Base-by-base conservation (phyloP, 2,113 vertebrate genomes). In the Pteronura brasiliensis region DNA sequence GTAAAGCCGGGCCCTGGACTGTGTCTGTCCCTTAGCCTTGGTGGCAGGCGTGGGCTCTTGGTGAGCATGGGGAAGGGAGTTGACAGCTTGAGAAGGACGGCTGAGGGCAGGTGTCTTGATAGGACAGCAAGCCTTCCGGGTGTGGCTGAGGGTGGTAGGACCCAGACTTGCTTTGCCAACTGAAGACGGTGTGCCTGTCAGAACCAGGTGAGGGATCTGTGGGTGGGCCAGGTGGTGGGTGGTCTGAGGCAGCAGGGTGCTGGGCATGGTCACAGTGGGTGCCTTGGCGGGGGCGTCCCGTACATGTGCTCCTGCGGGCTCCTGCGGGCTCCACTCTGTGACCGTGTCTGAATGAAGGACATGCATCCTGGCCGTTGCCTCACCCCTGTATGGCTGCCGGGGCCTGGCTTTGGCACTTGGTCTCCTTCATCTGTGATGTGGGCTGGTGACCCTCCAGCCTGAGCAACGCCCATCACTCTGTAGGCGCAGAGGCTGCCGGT, bases 191-290 rank as follows among this genome's bases (percentile, higher is more conserved):
- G 17, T 11, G 1, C 17, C 5, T 36, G 4, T 85, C 4, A 82
- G 72, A 74, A 21, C 14, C 20, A 36, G 8, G 18, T 25, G 29
- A 0, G 31, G 27, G 0, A 0, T 20, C 71, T 10, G 6, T 0
- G 20, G 1, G 31, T 29, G 18, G 23, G 49, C 18, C 12, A 59
- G 31, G 1, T 0, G 9, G 23, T 14, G 25, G n/a, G 17, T 4
- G 21, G 82, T 4, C 18, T 8, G 23, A 65, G 21, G 34, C 55
- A 85, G 65, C 25, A 63, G 34, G 21, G 13, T 49, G 20, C 77
- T 25, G 14, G 69, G 44, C 17, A 31, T 0, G 0, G 52, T 67
- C 29, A 52, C 4, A 4, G 20, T 57, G 13, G 36, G 10, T 8
- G 2, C 18, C 14, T 52, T 20, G 76, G 8, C 7, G 1, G 14